phyloP scores from a whole-genome alignment of 2,797 vertebrate genomes.

The Aphelocoma californica region DNA sequence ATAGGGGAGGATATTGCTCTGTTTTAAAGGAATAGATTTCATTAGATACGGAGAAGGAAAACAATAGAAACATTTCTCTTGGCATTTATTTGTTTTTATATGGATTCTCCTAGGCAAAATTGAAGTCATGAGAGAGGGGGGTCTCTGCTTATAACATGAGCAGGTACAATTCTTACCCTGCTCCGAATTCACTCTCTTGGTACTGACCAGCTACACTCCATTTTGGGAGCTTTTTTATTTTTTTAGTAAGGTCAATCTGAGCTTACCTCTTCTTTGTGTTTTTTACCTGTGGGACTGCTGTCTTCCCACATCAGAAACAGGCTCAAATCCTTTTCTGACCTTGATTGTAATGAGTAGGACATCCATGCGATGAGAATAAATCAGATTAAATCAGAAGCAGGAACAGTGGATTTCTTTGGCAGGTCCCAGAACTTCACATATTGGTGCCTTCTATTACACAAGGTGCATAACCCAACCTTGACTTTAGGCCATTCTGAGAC shows the following conservation, averaged over 20 bases:
- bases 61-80: conserved; percentile 55
- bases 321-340: conserved; percentile 28
- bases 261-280: neutral
- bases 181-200: neutral
- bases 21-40: conserved; percentile 60
- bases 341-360: conserved; percentile 1
- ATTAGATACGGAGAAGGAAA: conserved; percentile 51
- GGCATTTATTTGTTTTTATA: conserved; percentile 61
- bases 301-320: conserved; percentile 19
- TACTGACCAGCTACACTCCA: neutral
- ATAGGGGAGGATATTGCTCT: conserved; percentile 62
- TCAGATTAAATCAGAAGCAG: conserved; percentile 5
- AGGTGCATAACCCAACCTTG: neutral
- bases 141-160: neutral
- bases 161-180: neutral
- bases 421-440: neutral
- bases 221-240: neutral
- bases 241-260: neutral
- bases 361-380: neutral
- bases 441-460: neutral
- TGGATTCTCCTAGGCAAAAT: conserved; percentile 37
- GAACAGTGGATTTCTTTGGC: neutral
- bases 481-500: neutral
- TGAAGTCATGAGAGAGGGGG: neutral
- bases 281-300: neutral